Percentiles rank a stretch among this genome's conserved stretches.
Evolutionary conservation across 2,888 invertebrate genomes (phyloP).

Genomic region (Teinopalpus imperialis): DNA sequence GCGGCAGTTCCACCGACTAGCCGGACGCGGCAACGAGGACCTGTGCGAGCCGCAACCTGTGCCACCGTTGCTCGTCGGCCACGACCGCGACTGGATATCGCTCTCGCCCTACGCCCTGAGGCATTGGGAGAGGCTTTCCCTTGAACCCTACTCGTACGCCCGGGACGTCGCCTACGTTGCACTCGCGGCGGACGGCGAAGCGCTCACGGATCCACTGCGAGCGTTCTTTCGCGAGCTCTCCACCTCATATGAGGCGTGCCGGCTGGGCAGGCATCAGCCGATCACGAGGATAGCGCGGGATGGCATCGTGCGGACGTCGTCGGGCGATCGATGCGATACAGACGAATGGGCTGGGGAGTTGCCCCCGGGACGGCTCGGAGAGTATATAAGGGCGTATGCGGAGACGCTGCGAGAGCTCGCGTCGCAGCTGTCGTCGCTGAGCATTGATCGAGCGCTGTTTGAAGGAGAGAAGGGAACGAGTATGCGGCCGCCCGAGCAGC

Average conservation of each 20-base stretch:
- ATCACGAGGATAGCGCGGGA: conserved; percentile 92
- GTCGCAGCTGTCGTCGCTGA: conserved; percentile 61
- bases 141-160: conserved; percentile 97
- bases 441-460: conserved; percentile 57
- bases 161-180: conserved; percentile 97
- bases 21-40: conserved; percentile 96
- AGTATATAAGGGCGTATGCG: conserved; percentile 93
- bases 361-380: conserved; percentile 90
- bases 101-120: conserved; percentile 96
- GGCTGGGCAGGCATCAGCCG: conserved; percentile 96
- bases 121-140: conserved; percentile 98
- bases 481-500: conserved; percentile 51
- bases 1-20: conserved; percentile 98
- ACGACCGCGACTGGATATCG: conserved; percentile 97
- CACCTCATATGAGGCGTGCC: conserved; percentile 96
- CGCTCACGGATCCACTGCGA: conserved; percentile 88
- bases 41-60: conserved; percentile 98
- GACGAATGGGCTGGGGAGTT: conserved; percentile 95
- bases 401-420: conserved; percentile 61
- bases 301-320: conserved; percentile 91
- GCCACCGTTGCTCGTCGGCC: conserved; percentile 95
- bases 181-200: conserved; percentile 95
- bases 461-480: conserved; percentile 42
- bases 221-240: conserved; percentile 96
- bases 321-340: conserved; percentile 60